Conservation (phyloP, 2,797 vertebrate genomes). For the Enteromius fasciolatus region DNA sequence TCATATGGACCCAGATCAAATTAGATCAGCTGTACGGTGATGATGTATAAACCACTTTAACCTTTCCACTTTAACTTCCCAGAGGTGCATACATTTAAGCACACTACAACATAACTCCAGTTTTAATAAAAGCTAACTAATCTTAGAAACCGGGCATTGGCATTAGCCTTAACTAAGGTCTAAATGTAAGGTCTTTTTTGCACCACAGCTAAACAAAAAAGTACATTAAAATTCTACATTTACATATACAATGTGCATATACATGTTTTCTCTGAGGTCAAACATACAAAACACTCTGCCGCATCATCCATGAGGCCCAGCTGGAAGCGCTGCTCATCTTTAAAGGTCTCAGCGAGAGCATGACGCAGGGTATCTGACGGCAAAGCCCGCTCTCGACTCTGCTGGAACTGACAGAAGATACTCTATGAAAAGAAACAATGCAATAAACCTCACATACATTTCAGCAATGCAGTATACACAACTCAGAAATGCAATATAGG, state of each 20-base stretch:
- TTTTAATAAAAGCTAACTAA: not conserved
- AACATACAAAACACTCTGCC: constrained; percentile 84
- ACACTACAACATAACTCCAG: not conserved
- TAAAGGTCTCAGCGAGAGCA: constrained; percentile 86
- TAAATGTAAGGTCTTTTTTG: not conserved
- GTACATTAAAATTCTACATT: not conserved
- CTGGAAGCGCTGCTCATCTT: constrained; percentile 87
- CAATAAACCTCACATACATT: not conserved
- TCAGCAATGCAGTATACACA: not conserved
- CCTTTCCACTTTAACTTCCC: not conserved
- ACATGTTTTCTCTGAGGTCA: not conserved
- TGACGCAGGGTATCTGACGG: constrained; percentile 84
- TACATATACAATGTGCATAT: not conserved
- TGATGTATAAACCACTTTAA: constrained; percentile 21
- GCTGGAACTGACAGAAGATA: constrained; percentile 86
- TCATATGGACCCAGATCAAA: not conserved
- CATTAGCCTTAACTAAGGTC: not conserved
- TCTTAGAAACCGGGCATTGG: not conserved
- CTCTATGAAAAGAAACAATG: constrained; percentile 67
- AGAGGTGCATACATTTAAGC: not conserved
- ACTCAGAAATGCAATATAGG: not conserved
- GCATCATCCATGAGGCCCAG: constrained; percentile 90
- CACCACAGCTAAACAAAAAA: not conserved
- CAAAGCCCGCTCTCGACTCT: constrained; percentile 84
- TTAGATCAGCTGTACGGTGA: constrained; percentile 12